Evolutionary conservation across 2,888 invertebrate genomes (phyloP).

Genomic region (Eristalis arbustorum): DNA sequence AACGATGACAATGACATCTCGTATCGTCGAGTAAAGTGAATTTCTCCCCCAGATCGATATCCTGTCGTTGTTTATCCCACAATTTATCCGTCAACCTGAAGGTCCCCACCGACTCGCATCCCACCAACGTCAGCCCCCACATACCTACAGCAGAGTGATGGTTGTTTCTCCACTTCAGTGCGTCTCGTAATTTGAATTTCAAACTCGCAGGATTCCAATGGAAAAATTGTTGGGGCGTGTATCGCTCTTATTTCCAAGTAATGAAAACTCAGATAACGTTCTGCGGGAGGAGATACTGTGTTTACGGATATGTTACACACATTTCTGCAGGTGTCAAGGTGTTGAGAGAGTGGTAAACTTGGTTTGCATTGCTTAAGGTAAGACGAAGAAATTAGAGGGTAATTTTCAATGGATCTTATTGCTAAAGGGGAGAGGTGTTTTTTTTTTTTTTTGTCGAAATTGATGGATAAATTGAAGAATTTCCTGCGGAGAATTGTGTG

Average conservation of each 20-base stretch:
- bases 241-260: slow-evolving; percentile 30
- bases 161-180: slow-evolving; percentile 43
- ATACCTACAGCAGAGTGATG: not conserved
- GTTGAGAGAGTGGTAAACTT: slow-evolving; percentile 53
- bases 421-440: not conserved
- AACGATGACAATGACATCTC: slow-evolving; percentile 51
- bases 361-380: slow-evolving; percentile 40
- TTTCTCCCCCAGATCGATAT: slow-evolving; percentile 54
- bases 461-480: slow-evolving; percentile 55
- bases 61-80: slow-evolving; percentile 58
- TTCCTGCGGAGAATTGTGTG: slow-evolving; percentile 2
- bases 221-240: slow-evolving; percentile 41
- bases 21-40: slow-evolving; percentile 34
- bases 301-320: slow-evolving; percentile 52
- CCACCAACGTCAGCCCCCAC: too few species aligned
- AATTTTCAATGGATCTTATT: slow-evolving; percentile 31
- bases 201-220: slow-evolving; percentile 60
- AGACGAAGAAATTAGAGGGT: slow-evolving; percentile 50
- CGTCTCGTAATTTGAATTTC: slow-evolving; percentile 69
- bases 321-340: slow-evolving; percentile 54
- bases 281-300: slow-evolving; percentile 26
- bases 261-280: slow-evolving; percentile 38
- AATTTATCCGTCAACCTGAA: slow-evolving; percentile 40
- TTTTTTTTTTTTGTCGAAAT: too few species aligned
- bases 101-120: not conserved